Evolutionary conservation across 1,140 invertebrate species (phyloP), one percentile per base, ranked within the genome.

Genomic region (Eurosta solidaginis): DNA sequence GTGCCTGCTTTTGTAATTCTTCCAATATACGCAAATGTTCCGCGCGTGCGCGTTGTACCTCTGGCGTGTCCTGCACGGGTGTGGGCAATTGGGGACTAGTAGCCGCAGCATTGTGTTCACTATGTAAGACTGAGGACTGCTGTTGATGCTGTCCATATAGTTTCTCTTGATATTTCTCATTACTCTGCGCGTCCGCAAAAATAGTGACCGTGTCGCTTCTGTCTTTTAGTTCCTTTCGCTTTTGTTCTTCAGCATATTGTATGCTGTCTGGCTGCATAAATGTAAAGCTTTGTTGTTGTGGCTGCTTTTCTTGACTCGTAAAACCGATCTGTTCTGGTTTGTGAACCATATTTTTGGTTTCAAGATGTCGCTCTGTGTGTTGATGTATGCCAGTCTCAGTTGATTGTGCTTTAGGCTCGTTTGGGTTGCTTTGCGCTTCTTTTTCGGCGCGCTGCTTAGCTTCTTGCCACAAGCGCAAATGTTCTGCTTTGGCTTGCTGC

Each of bases 41-140:
- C 54, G 84, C 84, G 0, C 84, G 80, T 0, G 85, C 85, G 1
- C 75, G 80, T 29, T 82, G 79, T 27, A 86, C 85, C 33, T 86
- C 85, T 0, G 83, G 80, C 2, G 85, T 85, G 14, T 86, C 82
- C 73, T 83, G 78, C 3, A 84, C 81, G 6, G 76, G 42, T 29
- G 74, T 77, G 47, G 73, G 45, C 45, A 9, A 7, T 73, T 40
- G 54, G 25, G 10, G 29, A n/a, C 29, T 17, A 40, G 17, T 54
- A 25, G 17, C 22, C 9, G 50, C 25, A 74, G n/a, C 17, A 59
- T 50, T 42, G 1, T 20, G 14, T 17, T 20, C 9, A 5, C 17
- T 50, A 25, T 36, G 4, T n/a, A 1, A 14, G 17, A 44, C 20
- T 9, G 42, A 74, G 47, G 20, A 20, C 36, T 42, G 29, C n/a